These are phyloP conservation scores for Apocheima hispidaria DNA, from an alignment of 2,888 invertebrate genomes.

Conservation along the genomic window DNA sequence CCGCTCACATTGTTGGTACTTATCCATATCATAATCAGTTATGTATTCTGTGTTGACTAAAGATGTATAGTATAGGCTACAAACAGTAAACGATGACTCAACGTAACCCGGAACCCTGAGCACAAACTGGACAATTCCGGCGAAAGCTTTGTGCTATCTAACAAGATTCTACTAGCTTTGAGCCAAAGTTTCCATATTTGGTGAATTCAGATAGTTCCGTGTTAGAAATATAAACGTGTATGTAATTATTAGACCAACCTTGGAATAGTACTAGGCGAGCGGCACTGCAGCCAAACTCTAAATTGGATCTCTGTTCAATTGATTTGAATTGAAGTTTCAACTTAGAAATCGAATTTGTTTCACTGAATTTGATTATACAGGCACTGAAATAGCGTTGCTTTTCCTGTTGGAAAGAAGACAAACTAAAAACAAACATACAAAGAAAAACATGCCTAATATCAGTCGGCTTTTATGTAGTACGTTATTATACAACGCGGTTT, in stretches of 20 bases:
- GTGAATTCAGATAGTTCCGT: neutral
- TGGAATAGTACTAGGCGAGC: conserved; percentile 36
- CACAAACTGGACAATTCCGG: conserved; percentile 2
- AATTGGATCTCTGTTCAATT: conserved; percentile 50
- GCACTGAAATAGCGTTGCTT: conserved; percentile 24
- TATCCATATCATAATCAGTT: too few species aligned
- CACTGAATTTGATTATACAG: conserved; percentile 41
- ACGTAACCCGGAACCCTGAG: too few species aligned
- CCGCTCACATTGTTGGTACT: too few species aligned
- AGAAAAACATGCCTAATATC: too few species aligned
- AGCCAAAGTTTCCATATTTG: conserved; percentile 5
- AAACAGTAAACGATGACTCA: conserved; percentile 8
- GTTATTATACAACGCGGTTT: too few species aligned
- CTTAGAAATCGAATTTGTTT: conserved; percentile 49
- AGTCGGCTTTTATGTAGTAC: too few species aligned
- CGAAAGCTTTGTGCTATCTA: conserved; percentile 11
- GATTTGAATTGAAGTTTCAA: conserved; percentile 51
- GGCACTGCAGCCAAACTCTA: conserved; percentile 44
- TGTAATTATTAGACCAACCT: conserved; percentile 16
- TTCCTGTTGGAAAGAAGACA: neutral
- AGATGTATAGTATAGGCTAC: neutral
- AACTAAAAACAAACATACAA: too few species aligned
- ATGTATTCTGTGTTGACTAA: too few species aligned
- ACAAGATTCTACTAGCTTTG: conserved; percentile 17
- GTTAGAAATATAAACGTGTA: conserved; percentile 18